Evolutionary conservation across 2,888 invertebrate genomes (phyloP).

Genomic region (Ichneumoninae sp.): DNA sequence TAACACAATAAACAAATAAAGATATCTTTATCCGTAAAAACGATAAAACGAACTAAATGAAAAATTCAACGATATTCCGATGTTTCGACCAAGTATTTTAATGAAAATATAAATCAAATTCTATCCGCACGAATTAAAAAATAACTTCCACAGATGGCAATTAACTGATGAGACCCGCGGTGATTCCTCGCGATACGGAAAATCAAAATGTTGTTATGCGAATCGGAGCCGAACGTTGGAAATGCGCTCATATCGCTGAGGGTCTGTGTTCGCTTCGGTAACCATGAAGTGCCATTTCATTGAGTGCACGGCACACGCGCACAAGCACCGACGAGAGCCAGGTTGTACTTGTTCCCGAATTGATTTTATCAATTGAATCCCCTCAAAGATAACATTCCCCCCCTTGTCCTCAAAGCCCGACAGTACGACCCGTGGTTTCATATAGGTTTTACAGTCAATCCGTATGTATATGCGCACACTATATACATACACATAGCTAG

Average conservation of each 20-base stretch:
- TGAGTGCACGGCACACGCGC: neutral
- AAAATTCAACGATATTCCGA: too few relatives aligned
- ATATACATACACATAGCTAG: conserved; percentile 10
- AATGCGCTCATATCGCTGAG: neutral
- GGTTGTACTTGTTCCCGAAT: conserved; percentile 15
- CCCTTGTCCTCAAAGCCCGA: conserved; percentile 40
- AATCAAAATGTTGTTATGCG: neutral
- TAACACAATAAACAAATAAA: too few relatives aligned
- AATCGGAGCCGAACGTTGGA: neutral
- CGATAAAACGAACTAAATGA: too few relatives aligned
- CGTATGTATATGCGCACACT: conserved; percentile 11
- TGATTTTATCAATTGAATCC: conserved; percentile 57
- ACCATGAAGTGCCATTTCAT: neutral
- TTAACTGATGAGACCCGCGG: too few relatives aligned
- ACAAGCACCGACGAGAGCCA: neutral
- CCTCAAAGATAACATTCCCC: conserved; percentile 44
- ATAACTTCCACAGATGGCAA: too few relatives aligned
- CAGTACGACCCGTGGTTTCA: neutral
- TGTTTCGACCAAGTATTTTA: too few relatives aligned
- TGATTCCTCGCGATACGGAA: too few relatives aligned
- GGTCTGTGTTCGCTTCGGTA: neutral
- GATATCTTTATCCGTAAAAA: too few relatives aligned
- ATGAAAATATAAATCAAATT: too few relatives aligned
- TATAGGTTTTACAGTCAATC: conserved; percentile 27
- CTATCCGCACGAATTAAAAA: too few relatives aligned